A percentile compares a stretch with the other conserved stretches of the same genome.
Evolutionary conservation across 2,888 invertebrate genomes (phyloP).

Genomic region (Unio pictorum): DNA sequence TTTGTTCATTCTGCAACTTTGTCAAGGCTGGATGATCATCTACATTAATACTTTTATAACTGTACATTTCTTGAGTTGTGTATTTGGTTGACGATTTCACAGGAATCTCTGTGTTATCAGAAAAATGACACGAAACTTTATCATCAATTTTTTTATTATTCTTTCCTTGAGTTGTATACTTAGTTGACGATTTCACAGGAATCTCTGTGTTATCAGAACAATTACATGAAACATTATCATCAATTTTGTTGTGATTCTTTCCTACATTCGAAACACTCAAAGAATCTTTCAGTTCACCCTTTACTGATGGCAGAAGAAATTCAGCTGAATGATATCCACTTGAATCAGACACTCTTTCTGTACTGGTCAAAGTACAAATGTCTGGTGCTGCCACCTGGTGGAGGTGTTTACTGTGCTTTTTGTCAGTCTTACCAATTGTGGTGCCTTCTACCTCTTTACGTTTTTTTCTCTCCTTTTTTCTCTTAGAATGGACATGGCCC

Average conservation of each 20-base stretch:
- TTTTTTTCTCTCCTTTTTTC: conserved; percentile 29
- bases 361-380: conserved; percentile 2
- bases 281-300: conserved; percentile 2
- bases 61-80: conserved; percentile 13
- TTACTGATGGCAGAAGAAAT: conserved; percentile 17
- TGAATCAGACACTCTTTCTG: conserved; percentile 38
- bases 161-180: conserved; percentile 5
- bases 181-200: background rate
- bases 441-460: conserved; percentile 33
- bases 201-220: background rate
- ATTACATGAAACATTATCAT: background rate
- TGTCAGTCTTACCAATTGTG: conserved; percentile 19
- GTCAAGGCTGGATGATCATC: conserved; percentile 60
- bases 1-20: conserved; percentile 62
- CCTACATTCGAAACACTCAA: conserved; percentile 5
- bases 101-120: background rate
- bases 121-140: background rate
- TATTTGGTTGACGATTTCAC: background rate
- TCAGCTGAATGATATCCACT: conserved; percentile 37
- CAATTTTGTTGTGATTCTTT: background rate
- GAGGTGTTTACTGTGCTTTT: conserved; percentile 19
- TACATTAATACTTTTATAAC: conserved; percentile 41
- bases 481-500: conserved; percentile 52
- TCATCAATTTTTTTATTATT: background rate
- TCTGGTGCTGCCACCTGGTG: conserved; percentile 30